Percentiles rank a stretch among this genome's conserved stretches.
These are phyloP conservation scores for Phoxinus phoxinus DNA, from an alignment of 2,113 vertebrate genomes.

Conservation along the genomic window DNA sequence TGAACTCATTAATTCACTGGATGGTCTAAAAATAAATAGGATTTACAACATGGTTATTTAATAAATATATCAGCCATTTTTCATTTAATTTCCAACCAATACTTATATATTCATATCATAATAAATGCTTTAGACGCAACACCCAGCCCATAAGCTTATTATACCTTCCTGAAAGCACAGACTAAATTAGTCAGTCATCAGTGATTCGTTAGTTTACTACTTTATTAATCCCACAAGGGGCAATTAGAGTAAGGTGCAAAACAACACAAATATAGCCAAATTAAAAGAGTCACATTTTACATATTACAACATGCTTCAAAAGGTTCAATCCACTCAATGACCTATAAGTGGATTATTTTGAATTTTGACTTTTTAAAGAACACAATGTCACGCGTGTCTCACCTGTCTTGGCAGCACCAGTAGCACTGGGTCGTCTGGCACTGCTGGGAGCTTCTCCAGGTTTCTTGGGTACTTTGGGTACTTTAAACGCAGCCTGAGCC, in stretches of 20 bases:
- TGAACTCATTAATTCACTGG: background rate
- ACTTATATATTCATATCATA: background rate
- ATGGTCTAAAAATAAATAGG: slow-evolving; percentile 11
- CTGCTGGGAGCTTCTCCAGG: slow-evolving; percentile 84
- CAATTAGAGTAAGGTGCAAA: too few relatives aligned
- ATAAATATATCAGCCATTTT: background rate
- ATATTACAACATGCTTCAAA: too few relatives aligned
- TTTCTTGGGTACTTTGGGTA: slow-evolving; percentile 91
- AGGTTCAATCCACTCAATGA: too few relatives aligned
- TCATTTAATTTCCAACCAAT: background rate
- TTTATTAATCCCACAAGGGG: too few relatives aligned
- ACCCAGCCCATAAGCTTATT: background rate
- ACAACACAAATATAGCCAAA: too few relatives aligned
- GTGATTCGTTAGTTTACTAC: background rate
- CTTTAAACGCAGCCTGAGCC: slow-evolving; percentile 90
- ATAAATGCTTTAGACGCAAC: background rate
- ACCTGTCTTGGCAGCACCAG: slow-evolving; percentile 87
- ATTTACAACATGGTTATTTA: background rate
- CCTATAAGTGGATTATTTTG: background rate
- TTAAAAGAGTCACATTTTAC: too few relatives aligned
- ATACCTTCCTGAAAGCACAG: background rate
- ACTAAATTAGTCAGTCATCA: background rate
- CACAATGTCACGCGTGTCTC: slow-evolving; percentile 46
- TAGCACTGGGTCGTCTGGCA: slow-evolving; percentile 85
- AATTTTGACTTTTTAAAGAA: background rate